Percentiles rank a stretch among this genome's conserved stretches.
These are phyloP conservation scores for Plodia interpunctella DNA, from an alignment of 1,140 invertebrate genomes.

Conservation along the genomic window DNA sequence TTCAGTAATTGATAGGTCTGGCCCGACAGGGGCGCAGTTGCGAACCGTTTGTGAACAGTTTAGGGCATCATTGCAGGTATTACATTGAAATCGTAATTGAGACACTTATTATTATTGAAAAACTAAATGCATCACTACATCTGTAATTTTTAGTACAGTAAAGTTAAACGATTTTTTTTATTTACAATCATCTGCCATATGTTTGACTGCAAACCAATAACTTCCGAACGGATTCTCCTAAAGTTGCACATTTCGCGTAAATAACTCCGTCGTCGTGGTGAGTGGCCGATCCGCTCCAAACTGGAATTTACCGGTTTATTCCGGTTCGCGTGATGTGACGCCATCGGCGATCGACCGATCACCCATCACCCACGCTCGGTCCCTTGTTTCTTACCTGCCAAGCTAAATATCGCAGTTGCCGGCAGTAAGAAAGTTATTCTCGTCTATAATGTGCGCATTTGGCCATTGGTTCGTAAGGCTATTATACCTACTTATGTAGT, in stretches of 20 bases:
- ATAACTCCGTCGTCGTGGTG: no score
- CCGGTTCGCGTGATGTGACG: background rate
- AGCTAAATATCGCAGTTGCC: conserved; percentile 50
- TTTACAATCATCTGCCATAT: no score
- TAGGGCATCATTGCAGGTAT: background rate
- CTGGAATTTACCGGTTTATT: background rate
- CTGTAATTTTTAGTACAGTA: no score
- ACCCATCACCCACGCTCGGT: conserved; percentile 23
- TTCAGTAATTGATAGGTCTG: conserved; percentile 4
- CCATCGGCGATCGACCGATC: conserved; percentile 23
- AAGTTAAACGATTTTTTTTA: no score
- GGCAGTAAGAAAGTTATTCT: background rate
- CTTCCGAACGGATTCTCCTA: no score
- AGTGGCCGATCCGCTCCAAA: background rate
- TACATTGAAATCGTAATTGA: no score
- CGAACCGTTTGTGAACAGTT: background rate
- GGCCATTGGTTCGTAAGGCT: no score
- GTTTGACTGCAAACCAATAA: no score
- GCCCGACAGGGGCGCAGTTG: background rate
- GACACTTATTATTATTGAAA: no score
- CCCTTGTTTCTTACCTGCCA: conserved; percentile 52
- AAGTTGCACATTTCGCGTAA: no score
- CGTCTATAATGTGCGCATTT: background rate
- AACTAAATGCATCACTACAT: no score
- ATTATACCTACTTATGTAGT: no score